Percentiles rank a stretch among this genome's conserved stretches.
These are phyloP conservation scores for Numenius arquata DNA, from an alignment of 2,113 vertebrate species.

Conservation along the genomic window DNA sequence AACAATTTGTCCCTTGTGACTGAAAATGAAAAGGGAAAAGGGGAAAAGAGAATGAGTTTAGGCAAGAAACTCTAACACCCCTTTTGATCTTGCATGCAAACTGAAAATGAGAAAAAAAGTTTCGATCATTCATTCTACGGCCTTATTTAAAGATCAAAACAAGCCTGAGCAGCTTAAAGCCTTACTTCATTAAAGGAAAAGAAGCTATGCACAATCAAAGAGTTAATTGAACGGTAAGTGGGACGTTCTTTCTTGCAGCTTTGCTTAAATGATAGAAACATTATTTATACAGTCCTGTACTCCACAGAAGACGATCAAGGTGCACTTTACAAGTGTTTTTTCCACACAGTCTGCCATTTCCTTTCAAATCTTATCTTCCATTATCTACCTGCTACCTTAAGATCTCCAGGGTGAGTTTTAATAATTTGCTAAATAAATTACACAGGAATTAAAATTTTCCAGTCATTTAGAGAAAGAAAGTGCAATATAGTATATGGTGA, in stretches of 20 bases:
- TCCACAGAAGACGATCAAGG: not conserved
- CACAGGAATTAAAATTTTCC: not conserved
- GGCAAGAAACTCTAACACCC: constrained; percentile 22
- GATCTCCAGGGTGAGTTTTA: not conserved
- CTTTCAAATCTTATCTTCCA: not conserved
- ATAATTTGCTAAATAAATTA: not conserved
- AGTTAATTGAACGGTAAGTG: not conserved
- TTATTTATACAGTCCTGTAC: not conserved
- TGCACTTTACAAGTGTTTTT: not conserved
- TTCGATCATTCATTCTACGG: not conserved
- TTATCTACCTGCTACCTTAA: not conserved
- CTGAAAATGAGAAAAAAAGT: constrained; percentile 11
- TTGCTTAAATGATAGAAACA: not conserved
- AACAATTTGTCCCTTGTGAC: not conserved
- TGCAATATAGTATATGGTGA: rapidly evolving
- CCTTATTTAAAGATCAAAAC: constrained; percentile 40
- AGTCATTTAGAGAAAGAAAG: not conserved
- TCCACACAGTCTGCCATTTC: not conserved
- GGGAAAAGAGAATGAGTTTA: not conserved
- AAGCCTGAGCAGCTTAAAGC: not conserved
- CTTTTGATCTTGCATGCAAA: constrained; percentile 38
- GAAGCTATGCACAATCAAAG: not conserved
- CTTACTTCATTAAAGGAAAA: constrained; percentile 13
- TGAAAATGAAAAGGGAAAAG: not conserved
- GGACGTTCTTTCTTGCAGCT: not conserved